These are phyloP conservation scores for Pandemis heparana DNA, from an alignment of 2,888 invertebrate species.

Conservation along the genomic window DNA sequence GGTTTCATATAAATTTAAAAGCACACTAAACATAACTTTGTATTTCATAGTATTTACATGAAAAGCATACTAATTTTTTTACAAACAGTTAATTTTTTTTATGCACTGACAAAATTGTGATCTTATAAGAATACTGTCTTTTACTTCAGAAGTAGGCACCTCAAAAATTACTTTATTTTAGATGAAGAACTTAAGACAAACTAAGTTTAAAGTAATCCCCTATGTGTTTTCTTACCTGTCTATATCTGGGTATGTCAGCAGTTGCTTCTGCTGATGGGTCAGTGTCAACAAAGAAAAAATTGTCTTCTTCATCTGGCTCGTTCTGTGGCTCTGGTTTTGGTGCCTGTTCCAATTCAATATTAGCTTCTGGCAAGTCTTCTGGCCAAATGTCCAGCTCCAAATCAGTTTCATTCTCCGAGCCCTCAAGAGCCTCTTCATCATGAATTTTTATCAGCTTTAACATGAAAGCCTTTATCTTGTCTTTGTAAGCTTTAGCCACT, in stretches of 20 bases:
- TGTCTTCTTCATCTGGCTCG: conserved; percentile 56
- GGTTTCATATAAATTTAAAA: too few relatives aligned
- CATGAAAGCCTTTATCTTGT: conserved; percentile 78
- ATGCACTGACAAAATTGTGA: too few relatives aligned
- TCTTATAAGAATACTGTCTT: too few relatives aligned
- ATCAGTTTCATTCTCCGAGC: conserved; percentile 68
- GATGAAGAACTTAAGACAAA: too few relatives aligned
- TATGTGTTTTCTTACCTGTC: conserved; percentile 59
- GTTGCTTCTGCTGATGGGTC: conserved; percentile 60
- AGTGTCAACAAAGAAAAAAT: conserved; percentile 77
- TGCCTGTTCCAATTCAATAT: conserved; percentile 41
- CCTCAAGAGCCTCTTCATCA: conserved; percentile 54
- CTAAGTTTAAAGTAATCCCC: too few relatives aligned
- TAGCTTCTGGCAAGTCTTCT: conserved; percentile 65
- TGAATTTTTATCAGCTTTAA: conserved; percentile 71
- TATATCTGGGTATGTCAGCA: conserved; percentile 68
- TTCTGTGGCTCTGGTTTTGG: conserved; percentile 36
- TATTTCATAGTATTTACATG: too few relatives aligned
- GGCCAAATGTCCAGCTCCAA: conserved; percentile 76
- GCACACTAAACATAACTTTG: too few relatives aligned
- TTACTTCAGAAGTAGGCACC: too few relatives aligned
- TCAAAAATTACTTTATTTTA: too few relatives aligned
- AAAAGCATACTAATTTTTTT: too few relatives aligned
- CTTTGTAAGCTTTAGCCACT: conserved; percentile 75
- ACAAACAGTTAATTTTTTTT: too few relatives aligned